A percentile compares a stretch with the other conserved stretches of the same genome.
phyloP scores from a whole-genome alignment of 2,113 vertebrate species.

The Clarias gariepinus region DNA sequence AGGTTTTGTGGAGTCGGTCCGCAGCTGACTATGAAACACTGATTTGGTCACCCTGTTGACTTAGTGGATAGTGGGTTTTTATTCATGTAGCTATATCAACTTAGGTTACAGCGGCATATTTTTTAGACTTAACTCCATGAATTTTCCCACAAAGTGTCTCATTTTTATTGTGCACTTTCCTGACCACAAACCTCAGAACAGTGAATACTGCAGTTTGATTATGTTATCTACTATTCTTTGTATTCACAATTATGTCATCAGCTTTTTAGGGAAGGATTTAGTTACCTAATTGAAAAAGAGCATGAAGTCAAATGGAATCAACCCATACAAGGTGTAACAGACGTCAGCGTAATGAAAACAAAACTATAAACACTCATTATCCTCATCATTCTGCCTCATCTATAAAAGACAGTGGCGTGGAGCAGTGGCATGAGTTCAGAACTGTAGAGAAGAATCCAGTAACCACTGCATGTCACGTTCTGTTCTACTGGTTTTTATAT shows the following conservation, averaged over 20 bases:
- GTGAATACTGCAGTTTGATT: background rate
- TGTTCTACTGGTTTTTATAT: background rate
- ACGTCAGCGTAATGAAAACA: background rate
- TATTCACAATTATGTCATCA: background rate
- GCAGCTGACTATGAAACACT: background rate
- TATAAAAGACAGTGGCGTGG: background rate
- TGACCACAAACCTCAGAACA: background rate
- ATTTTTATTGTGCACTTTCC: background rate
- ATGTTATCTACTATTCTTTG: background rate
- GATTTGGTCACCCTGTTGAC: background rate
- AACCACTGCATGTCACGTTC: background rate
- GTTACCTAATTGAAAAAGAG: background rate
- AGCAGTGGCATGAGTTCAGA: constrained; percentile 1
- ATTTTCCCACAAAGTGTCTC: background rate
- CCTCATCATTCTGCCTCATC: background rate
- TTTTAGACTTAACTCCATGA: background rate
- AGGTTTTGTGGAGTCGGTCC: background rate
- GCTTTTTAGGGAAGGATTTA: background rate
- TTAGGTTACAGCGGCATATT: background rate
- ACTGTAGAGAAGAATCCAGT: background rate
- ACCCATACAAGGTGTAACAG: background rate
- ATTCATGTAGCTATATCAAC: background rate
- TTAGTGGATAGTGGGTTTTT: background rate
- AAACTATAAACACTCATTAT: background rate
- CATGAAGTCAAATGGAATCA: background rate